A percentile compares a stretch with the other conserved stretches of the same genome.
Evolutionary conservation across 2,113 vertebrate genomes (phyloP).

Genomic region (Psophia crepitans): DNA sequence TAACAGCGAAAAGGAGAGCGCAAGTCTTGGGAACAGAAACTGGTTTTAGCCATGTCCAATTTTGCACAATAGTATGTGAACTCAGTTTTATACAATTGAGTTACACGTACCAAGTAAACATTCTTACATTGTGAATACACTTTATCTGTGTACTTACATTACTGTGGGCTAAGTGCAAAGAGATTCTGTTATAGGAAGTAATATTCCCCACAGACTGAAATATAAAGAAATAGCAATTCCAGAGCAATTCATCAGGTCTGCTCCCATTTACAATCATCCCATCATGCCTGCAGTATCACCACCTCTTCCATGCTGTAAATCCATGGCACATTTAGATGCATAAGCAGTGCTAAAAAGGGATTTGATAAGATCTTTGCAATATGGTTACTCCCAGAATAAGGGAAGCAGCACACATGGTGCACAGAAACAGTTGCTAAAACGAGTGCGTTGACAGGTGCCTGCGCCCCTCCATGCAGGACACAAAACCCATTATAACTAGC

Average conservation of each 20-base stretch:
- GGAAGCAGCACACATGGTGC: background rate
- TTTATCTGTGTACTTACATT: background rate
- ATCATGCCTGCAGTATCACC: background rate
- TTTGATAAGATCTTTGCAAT: background rate
- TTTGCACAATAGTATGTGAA: background rate
- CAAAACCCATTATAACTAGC: background rate
- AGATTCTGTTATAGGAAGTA: background rate
- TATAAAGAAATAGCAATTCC: background rate
- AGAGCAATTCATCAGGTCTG: background rate
- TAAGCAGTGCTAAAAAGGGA: background rate
- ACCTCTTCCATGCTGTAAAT: background rate
- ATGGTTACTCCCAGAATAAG: background rate
- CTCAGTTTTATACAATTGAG: background rate
- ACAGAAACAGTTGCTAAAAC: background rate
- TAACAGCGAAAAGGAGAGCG: slow-evolving; percentile 1
- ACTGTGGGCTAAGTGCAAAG: background rate
- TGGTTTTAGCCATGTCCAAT: background rate
- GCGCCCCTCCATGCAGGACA: background rate
- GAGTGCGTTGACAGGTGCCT: background rate
- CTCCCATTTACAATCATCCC: background rate
- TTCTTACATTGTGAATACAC: background rate
- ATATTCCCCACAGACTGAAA: background rate
- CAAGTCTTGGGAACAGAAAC: background rate
- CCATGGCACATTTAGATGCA: background rate
- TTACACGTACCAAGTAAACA: background rate